phyloP scores from a whole-genome alignment of 2,888 invertebrate species.

The Perizoma flavofasciatum region DNA sequence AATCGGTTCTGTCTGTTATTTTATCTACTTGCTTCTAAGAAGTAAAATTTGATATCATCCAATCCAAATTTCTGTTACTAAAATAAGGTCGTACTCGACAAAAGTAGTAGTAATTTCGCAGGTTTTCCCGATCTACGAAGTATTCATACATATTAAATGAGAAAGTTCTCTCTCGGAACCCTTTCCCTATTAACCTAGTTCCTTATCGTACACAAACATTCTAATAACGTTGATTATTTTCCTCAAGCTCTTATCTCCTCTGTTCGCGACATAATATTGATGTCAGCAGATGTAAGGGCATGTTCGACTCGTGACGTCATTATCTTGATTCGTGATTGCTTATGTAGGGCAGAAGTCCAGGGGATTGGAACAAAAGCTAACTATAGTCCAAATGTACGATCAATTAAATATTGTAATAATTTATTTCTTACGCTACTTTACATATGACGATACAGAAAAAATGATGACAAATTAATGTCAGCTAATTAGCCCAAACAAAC shows the following conservation, averaged over 20 bases:
- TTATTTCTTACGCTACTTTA: too few species aligned
- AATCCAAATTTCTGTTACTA: not conserved
- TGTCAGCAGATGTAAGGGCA: slow-evolving; percentile 56
- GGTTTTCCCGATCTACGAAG: slow-evolving; percentile 16
- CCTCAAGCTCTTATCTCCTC: slow-evolving; percentile 49
- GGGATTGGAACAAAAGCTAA: too few species aligned
- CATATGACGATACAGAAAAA: too few species aligned
- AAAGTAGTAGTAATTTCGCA: slow-evolving; percentile 2
- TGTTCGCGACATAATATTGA: slow-evolving; percentile 51
- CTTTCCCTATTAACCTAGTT: slow-evolving; percentile 34
- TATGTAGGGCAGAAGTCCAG: slow-evolving; percentile 13
- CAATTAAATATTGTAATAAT: too few species aligned
- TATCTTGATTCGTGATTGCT: slow-evolving; percentile 41
- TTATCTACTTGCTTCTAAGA: too few species aligned
- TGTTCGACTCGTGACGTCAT: slow-evolving; percentile 56
- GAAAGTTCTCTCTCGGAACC: slow-evolving; percentile 31
- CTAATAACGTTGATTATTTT: slow-evolving; percentile 50
- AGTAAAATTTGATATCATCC: not conserved
- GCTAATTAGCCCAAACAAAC: too few species aligned
- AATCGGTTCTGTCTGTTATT: too few species aligned
- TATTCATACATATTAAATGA: slow-evolving; percentile 27
- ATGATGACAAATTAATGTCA: too few species aligned
- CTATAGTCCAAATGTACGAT: too few species aligned
- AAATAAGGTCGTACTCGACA: too few species aligned
- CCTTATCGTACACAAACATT: slow-evolving; percentile 43